phyloP scores from a whole-genome alignment of 2,797 vertebrate species.

The Tiaroga cobitis region DNA sequence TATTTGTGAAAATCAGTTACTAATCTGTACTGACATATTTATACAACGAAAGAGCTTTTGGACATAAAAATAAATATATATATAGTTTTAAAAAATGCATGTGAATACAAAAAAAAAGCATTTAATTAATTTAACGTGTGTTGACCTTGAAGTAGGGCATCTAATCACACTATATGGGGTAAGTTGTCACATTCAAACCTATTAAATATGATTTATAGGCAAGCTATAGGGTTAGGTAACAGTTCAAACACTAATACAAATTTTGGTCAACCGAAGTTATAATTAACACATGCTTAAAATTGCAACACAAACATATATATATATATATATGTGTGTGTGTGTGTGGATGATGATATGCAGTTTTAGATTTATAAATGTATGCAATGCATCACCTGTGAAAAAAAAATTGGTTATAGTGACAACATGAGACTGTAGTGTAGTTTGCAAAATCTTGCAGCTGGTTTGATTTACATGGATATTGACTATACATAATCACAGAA shows the following conservation, averaged over 20 bases:
- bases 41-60: background rate
- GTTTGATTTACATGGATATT: background rate
- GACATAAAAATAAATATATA: background rate
- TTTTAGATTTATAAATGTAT: background rate
- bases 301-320: background rate
- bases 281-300: background rate
- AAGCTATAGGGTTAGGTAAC: background rate
- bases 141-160: background rate
- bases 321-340: background rate
- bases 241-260: background rate
- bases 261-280: background rate
- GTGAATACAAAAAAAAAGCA: background rate
- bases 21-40: background rate
- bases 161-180: background rate
- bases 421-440: background rate
- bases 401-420: background rate
- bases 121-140: background rate
- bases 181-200: background rate
- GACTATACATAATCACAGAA: background rate
- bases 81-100: background rate
- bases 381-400: background rate
- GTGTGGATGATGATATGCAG: background rate
- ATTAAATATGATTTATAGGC: background rate
- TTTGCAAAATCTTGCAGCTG: background rate
- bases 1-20: background rate